Base-by-base conservation (phyloP, 2,113 vertebrate species). In the Pitta sordida region DNA sequence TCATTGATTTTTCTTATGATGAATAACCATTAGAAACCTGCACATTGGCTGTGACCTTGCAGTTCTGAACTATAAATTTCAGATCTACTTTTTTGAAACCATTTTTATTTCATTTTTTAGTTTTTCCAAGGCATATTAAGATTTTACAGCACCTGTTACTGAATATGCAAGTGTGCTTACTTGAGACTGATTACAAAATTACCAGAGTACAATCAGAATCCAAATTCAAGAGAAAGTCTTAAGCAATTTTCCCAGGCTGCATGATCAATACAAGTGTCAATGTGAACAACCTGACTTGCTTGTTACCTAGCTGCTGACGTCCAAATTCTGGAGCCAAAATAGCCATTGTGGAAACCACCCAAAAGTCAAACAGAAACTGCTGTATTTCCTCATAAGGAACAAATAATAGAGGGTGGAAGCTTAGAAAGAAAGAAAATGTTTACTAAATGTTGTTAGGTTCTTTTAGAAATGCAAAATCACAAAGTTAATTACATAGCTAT, bases 281-380 rank as follows among this genome's bases (percentile, higher is more conserved):
- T 44, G 58, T 52, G 48, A 84, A 60, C 76, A 89, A 79, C 24
- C 6, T 6, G 3, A 60, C 12, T 9, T 73, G 24, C 79, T 91
- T 82, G 78, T 41, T 96, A 82, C 52, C 44, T 48, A 16, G 44
- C 49, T 94, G 78, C 90, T 96, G 93, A 92, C 22, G 3, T 85
- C 58, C 62, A 76, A 24, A 91, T 70, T 69, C 87, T 87, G 73
- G 43, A 91, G 68, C 19, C 76, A 90, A 73, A 92, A 83, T 5
- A 88, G 13, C 27, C 34, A 10, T n/a, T 71, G 52, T 71, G 49
- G 52, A 86, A 90, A 49, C 65, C n/a, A 58, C n/a, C 15, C 49
- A 56, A 68, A 94, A 91, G 91, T 41, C 56, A 84, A 94, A 92
- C 39, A 87, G 36, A 82, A 83, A 46, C 11, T 5, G 11, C 36